phyloP scores from a whole-genome alignment of 2,113 vertebrate genomes.

The Triplophysa dalaica region DNA sequence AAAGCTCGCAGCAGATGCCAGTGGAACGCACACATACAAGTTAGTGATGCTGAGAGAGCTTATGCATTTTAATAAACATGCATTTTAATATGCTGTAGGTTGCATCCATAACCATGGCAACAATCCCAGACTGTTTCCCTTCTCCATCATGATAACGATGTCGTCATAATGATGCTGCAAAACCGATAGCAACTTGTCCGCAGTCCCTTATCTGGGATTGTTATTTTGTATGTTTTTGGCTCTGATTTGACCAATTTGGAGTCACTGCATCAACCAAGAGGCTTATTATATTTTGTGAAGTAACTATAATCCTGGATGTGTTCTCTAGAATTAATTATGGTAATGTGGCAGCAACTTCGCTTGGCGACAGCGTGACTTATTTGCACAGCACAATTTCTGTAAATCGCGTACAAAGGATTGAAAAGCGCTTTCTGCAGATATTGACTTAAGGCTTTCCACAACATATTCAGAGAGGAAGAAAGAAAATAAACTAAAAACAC shows the following conservation, averaged over 20 bases:
- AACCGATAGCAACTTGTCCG: background rate
- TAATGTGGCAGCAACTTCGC: slow-evolving; percentile 16
- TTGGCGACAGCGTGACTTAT: slow-evolving; percentile 4
- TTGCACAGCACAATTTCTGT: slow-evolving; percentile 11
- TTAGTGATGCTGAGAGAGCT: slow-evolving; percentile 16
- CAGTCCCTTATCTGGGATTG: background rate
- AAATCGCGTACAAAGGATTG: background rate
- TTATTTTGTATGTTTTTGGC: background rate
- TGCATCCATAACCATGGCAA: slow-evolving; percentile 62
- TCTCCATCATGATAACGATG: slow-evolving; percentile 2
- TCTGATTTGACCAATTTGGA: background rate
- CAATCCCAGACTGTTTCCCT: slow-evolving; percentile 44
- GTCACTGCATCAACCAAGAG: background rate
- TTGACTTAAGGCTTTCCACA: background rate
- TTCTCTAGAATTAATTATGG: background rate
- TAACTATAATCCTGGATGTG: background rate
- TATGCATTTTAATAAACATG: slow-evolving; percentile 37
- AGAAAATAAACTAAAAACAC: slow-evolving; percentile 3
- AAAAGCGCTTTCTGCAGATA: background rate
- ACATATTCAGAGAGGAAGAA: slow-evolving; percentile 17
- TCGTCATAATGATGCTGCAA: slow-evolving; percentile 15
- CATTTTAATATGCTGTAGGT: slow-evolving; percentile 37
- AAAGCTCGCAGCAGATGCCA: slow-evolving; percentile 61
- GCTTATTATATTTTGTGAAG: background rate
- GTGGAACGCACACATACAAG: slow-evolving; percentile 49